Conservation (phyloP, 1,140 invertebrate species). For the Aphaenogaster ashmeadi region DNA sequence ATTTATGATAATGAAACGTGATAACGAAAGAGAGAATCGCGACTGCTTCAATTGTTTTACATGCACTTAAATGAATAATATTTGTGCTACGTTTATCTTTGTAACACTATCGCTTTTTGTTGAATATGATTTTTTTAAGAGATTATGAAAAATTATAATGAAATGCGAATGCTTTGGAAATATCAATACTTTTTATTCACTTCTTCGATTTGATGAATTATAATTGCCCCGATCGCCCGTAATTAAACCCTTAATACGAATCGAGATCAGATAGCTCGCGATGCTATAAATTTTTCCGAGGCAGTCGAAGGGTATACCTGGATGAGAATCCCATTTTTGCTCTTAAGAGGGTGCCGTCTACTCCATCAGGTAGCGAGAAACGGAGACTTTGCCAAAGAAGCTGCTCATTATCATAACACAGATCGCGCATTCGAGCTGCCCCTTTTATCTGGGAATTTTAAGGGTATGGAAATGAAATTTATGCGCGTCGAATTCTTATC, state of each 20-base stretch:
- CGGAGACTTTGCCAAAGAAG: conserved; percentile 70
- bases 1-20: conserved; percentile 54
- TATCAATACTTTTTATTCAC: neutral
- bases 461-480: conserved; percentile 77
- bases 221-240: conserved; percentile 16
- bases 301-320: conserved; percentile 11
- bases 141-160: neutral
- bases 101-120: neutral
- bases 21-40: conserved; percentile 36
- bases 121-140: neutral
- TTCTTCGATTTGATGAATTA: neutral
- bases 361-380: conserved; percentile 61
- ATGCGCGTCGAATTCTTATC: conserved; percentile 66
- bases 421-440: conserved; percentile 79
- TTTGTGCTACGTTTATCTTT: neutral
- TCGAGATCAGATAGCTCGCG: conserved; percentile 45
- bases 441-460: conserved; percentile 78
- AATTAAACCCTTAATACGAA: conserved; percentile 39
- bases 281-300: conserved; percentile 41
- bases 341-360: conserved; percentile 63
- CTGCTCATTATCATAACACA: conserved; percentile 81
- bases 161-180: neutral
- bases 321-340: conserved; percentile 51
- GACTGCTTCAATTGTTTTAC: conserved; percentile 10
- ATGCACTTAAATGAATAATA: neutral